phyloP scores from a whole-genome alignment of 2,113 vertebrate species.

The Elaphurus davidianus region DNA sequence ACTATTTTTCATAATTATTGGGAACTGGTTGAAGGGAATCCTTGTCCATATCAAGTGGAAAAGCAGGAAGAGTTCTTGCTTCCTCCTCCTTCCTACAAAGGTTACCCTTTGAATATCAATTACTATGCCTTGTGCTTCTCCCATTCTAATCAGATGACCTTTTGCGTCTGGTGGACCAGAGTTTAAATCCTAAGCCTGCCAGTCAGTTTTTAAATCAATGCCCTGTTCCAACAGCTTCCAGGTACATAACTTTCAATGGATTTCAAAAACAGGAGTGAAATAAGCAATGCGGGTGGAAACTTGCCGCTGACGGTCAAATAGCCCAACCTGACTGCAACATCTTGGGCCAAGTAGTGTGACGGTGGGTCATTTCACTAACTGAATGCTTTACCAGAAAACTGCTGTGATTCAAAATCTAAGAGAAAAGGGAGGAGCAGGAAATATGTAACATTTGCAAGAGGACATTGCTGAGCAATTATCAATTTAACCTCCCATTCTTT shows the following conservation, averaged over 20 bases:
- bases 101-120: slow-evolving; percentile 85
- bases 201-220: slow-evolving; percentile 81
- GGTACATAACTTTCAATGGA: slow-evolving; percentile 42
- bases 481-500: slow-evolving; percentile 82
- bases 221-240: slow-evolving; percentile 52
- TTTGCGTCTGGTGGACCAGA: slow-evolving; percentile 79
- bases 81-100: slow-evolving; percentile 69
- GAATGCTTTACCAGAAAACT: slow-evolving; percentile 45
- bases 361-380: slow-evolving; percentile 45
- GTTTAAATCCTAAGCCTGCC: slow-evolving; percentile 81
- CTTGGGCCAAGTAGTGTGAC: slow-evolving; percentile 10
- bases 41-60: slow-evolving; percentile 72
- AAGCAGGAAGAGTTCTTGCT: slow-evolving; percentile 67
- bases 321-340: not conserved
- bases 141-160: slow-evolving; percentile 85
- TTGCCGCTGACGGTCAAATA: slow-evolving; percentile 11
- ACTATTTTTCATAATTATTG: slow-evolving; percentile 57
- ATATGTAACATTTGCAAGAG: slow-evolving; percentile 50
- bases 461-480: slow-evolving; percentile 78
- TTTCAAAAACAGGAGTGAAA: slow-evolving; percentile 11
- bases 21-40: slow-evolving; percentile 67
- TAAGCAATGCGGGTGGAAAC: not conserved
- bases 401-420: slow-evolving; percentile 54
- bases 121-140: slow-evolving; percentile 72
- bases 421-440: slow-evolving; percentile 55